Conservation (phyloP, 2,797 vertebrate genomes). For the Amblyraja radiata region DNA sequence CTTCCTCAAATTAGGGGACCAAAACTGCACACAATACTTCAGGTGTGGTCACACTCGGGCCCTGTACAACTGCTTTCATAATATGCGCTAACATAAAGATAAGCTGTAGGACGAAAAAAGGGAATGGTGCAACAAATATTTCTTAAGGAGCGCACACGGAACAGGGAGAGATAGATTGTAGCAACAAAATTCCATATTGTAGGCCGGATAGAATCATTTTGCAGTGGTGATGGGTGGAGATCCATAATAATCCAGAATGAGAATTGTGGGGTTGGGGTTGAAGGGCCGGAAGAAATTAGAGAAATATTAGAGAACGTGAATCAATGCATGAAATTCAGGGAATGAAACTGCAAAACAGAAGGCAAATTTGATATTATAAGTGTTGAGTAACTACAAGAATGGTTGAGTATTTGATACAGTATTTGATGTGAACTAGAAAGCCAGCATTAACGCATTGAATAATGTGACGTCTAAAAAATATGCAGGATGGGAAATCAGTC, state of each 20-base stretch:
- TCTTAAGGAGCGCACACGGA: not conserved
- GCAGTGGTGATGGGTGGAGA: too few relatives aligned
- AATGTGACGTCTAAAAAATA: not conserved
- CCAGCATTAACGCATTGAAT: not conserved
- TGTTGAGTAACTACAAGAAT: too few relatives aligned
- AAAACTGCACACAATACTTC: too few relatives aligned
- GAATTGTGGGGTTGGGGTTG: not conserved
- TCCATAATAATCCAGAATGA: not conserved
- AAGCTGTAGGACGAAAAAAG: not conserved
- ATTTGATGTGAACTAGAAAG: not conserved
- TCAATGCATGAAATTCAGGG: not conserved
- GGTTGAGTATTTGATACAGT: not conserved
- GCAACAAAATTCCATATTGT: not conserved
- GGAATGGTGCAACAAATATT: not conserved
- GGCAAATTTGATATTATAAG: not conserved
- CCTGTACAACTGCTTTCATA: not conserved
- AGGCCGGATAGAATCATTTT: not conserved
- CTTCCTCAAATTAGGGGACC: too few relatives aligned
- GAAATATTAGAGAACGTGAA: not conserved
- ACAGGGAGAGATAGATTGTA: not conserved
- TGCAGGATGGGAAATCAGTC: not conserved
- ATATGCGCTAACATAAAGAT: not conserved
- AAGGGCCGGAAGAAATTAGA: not conserved
- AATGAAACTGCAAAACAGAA: not conserved
- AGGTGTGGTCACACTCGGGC: too few relatives aligned